Base-by-base conservation (phyloP, 2,888 invertebrate species). In the Stegophylla sp. region DNA sequence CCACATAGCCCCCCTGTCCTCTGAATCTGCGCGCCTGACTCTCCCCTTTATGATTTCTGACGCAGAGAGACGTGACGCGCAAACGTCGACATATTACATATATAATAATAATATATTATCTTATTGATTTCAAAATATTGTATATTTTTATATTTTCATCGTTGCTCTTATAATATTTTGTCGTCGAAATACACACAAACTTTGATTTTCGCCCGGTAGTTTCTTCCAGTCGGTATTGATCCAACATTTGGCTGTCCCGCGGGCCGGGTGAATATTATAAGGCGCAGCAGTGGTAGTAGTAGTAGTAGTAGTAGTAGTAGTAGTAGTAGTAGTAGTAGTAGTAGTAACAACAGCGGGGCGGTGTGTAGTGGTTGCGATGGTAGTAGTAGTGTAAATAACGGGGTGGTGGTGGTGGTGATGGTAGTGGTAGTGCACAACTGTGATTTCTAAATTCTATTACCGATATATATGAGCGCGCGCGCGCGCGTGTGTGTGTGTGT, bases 141-240 rank as follows among this genome's bases (percentile, higher is more conserved):
- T n/a, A n/a, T n/a, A n/a, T n/a, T 75, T 74, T 51, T 64, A 34
- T 64, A 66, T 43, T 66, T 76, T n/a, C 7, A 5, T 34, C 34
- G 64, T 53, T 20, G 17, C 64, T n/a, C n/a, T n/a, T 26, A 41
- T 53, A 41, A 63, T 76, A 76, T 66, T 51, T 76, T 43, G 64
- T 53, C 26, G 51, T 53, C 64, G n/a, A 53, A 53, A 51, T 41
- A 64, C 41, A 76, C 51, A 64, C 41, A 76, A 76, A 76, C 75
- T 76, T 76, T 76, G 75, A 76, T 76, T 75, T 76, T 76, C 64
- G 66, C n/a, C 41, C 64, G 53, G 64, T 66, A 66, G 64, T 76
- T 64, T 51, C 53, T 53, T 66, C n/a, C 75, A 26, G 41, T 26
- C 75, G 26, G 75, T 64, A 75, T 76, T 76, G 75, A 76, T 76